Base-by-base conservation (phyloP, 2,113 vertebrate species). In the Abramis brama region DNA sequence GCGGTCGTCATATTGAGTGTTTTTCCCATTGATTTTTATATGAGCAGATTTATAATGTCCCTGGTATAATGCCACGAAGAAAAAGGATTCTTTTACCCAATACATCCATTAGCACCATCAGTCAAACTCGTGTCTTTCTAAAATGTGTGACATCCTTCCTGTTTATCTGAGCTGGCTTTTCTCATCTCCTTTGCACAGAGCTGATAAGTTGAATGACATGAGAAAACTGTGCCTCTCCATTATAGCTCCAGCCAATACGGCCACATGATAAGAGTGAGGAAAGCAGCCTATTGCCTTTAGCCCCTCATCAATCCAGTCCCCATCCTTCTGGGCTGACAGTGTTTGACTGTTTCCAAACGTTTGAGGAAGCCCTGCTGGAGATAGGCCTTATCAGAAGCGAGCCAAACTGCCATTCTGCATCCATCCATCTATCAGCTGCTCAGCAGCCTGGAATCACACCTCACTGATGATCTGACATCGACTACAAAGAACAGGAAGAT, bases 351-450 rank as follows among this genome's bases (percentile, higher is more conserved):
- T 81, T 90, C 85, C 82, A 84, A 90, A 89, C 88, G 85, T 84
- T 77, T 93, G 91, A 94, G 93, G 93, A 94, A 95, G 91, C 89
- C 81, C 88, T 86, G 92, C 92, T 94, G 94, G 89, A 94, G 92
- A 94, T 94, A 93, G 85, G 81, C 77, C 90, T 94, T 94, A 94
- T 94, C 94, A 88, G 59, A n/a, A 71, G 78, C 17, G 2, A 84
- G 87, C 87, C 89, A 60, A 86, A 77, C 87, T 59, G 64, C 89
- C 88, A 88, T 87, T 86, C 85, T 77, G 70, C 91, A 91, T 87
- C 92, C 89, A 90, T 87, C 91, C 91, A 93, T 94, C 94, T 91
- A 92, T 94, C 92, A 94, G 88, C 13, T 71, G 57, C 85, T 87
- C 91, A 90, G 85, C 90, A 91, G 92, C 91, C 89, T 94, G 91